Conservation (phyloP, 2,797 vertebrate genomes). For the Prionace glauca region DNA sequence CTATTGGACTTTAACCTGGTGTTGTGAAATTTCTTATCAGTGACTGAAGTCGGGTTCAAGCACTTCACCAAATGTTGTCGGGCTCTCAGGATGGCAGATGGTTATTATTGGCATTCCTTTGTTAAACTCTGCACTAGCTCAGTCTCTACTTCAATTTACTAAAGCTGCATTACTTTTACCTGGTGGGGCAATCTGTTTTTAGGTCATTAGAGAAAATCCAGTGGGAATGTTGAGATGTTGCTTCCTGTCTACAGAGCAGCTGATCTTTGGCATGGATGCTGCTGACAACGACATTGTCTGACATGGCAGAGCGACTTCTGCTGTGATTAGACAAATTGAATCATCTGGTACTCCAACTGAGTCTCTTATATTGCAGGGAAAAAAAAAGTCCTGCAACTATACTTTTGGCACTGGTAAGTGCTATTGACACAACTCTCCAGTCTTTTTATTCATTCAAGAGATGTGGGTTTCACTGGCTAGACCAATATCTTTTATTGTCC, state of each 20-base stretch:
- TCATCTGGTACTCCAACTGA: not conserved
- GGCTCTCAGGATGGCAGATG: not conserved
- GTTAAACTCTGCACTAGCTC: not conserved
- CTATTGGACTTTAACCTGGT: too few species aligned
- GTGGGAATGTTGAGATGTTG: not conserved
- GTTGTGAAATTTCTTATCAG: not conserved
- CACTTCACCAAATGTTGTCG: not conserved
- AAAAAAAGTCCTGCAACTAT: not conserved
- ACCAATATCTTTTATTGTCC: too few species aligned
- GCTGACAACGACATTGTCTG: not conserved
- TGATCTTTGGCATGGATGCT: not conserved
- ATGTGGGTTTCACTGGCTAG: too few species aligned
- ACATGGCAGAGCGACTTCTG: not conserved
- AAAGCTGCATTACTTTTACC: not conserved
- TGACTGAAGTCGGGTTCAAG: not conserved
- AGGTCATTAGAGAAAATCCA: not conserved
- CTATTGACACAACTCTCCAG: not conserved
- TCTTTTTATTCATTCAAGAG: not conserved
- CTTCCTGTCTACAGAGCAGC: not conserved
- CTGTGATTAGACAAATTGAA: not conserved
- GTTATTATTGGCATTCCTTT: not conserved
- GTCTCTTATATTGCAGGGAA: not conserved
- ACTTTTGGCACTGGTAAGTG: not conserved
- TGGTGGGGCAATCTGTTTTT: not conserved
- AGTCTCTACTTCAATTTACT: not conserved